Conservation (phyloP, 1,140 invertebrate species). For the Tetragonula clypearis region DNA sequence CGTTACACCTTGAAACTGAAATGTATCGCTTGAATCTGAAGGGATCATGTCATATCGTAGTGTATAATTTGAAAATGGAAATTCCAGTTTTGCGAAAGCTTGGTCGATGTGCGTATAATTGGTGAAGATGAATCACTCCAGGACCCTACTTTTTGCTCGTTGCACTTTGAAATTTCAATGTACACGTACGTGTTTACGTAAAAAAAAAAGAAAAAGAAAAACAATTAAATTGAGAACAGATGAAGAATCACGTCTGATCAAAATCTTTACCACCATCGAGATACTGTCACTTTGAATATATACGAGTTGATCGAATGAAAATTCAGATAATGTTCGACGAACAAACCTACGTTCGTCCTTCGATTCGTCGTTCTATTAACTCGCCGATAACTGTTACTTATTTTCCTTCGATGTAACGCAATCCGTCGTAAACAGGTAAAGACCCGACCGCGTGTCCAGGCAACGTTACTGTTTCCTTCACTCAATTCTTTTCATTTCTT, state of each 20-base stretch:
- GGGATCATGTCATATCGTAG: neutral
- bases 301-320: constrained; percentile 47
- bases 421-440: constrained; percentile 50
- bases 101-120: too few relatives aligned
- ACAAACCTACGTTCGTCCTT: constrained; percentile 63
- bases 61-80: neutral
- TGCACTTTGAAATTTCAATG: neutral
- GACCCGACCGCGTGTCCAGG: neutral
- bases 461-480: neutral
- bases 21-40: neutral
- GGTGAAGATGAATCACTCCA: neutral
- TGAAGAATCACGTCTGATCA: too few relatives aligned
- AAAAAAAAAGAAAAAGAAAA: neutral
- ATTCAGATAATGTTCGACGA: constrained; percentile 38
- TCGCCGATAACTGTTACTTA: neutral
- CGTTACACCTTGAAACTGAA: neutral
- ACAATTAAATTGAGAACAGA: too few relatives aligned
- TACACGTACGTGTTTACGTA: neutral
- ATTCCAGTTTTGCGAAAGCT: neutral
- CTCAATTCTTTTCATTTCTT: neutral
- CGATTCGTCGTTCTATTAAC: constrained; percentile 52
- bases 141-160: neutral
- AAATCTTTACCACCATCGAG: too few relatives aligned
- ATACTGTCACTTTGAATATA: neutral
- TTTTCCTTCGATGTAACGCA: constrained; percentile 44